Conservation (phyloP, 2,113 vertebrate species). For the Panurus biarmicus region DNA sequence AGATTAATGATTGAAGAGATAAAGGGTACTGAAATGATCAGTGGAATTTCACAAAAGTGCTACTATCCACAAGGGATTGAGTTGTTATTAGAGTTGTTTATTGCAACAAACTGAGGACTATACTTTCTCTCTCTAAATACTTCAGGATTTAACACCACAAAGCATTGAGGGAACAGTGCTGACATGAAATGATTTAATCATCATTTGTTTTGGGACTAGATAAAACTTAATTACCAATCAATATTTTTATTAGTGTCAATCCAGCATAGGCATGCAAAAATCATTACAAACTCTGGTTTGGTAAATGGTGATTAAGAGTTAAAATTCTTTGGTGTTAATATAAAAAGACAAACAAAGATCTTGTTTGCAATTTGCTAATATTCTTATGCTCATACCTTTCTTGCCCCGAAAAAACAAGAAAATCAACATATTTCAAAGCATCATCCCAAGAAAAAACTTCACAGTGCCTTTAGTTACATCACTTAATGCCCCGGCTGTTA, state of each 20-base stretch:
- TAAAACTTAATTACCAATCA: not conserved
- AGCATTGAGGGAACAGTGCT: not conserved
- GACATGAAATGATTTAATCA: not conserved
- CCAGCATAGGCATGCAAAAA: not conserved
- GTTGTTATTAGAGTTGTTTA: not conserved
- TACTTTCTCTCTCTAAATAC: not conserved
- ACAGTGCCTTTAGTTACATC: not conserved
- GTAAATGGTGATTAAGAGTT: not conserved
- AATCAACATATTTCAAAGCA: not conserved
- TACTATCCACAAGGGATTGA: fast-evolving
- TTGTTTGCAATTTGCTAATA: not conserved
- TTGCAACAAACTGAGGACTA: not conserved
- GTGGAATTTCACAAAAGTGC: not conserved
- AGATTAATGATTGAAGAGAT: not conserved
- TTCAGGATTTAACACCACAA: not conserved
- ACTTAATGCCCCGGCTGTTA: not conserved
- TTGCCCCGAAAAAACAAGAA: not conserved
- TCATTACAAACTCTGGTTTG: not conserved
- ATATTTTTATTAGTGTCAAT: not conserved
- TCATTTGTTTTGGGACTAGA: not conserved
- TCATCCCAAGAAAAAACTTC: not conserved
- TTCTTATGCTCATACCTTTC: not conserved
- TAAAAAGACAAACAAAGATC: not conserved
- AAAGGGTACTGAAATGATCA: not conserved
- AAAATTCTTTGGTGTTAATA: not conserved